These are phyloP conservation scores for Bombyx huttoni DNA, from an alignment of 2,888 invertebrate species.

Conservation along the genomic window DNA sequence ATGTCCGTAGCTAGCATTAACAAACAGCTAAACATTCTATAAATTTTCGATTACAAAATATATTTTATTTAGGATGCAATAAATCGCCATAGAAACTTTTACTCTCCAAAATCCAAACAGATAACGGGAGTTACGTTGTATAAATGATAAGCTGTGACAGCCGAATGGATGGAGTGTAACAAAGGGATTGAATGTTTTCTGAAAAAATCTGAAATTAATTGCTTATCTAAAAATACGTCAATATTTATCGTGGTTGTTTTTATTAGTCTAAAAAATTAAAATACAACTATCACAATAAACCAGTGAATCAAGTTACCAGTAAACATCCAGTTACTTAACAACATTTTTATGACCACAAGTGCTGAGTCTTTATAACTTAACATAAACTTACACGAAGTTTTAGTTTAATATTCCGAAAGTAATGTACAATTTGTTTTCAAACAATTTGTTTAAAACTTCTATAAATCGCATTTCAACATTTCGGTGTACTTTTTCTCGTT, in stretches of 20 bases:
- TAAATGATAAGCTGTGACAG: slow-evolving; percentile 3
- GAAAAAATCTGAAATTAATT: background rate
- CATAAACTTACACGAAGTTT: no score
- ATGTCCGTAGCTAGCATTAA: background rate
- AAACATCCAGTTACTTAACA: no score
- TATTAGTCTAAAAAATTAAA: no score
- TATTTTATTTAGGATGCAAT: background rate
- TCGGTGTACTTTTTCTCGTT: background rate
- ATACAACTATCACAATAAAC: no score
- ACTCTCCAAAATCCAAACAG: background rate
- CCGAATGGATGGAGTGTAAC: slow-evolving; percentile 4
- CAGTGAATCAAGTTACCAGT: no score
- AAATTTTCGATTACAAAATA: background rate
- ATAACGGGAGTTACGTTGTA: background rate
- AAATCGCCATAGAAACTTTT: background rate
- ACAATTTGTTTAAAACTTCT: background rate
- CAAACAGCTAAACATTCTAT: background rate
- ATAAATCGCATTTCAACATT: background rate
- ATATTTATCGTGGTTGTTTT: no score
- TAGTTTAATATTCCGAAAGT: no score
- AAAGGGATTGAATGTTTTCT: background rate
- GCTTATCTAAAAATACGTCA: background rate
- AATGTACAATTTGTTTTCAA: no score
- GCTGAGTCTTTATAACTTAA: no score
- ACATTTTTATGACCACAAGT: no score